Base-by-base conservation (phyloP, 2,797 vertebrate genomes). In the Oryzias dopingdopingensis region DNA sequence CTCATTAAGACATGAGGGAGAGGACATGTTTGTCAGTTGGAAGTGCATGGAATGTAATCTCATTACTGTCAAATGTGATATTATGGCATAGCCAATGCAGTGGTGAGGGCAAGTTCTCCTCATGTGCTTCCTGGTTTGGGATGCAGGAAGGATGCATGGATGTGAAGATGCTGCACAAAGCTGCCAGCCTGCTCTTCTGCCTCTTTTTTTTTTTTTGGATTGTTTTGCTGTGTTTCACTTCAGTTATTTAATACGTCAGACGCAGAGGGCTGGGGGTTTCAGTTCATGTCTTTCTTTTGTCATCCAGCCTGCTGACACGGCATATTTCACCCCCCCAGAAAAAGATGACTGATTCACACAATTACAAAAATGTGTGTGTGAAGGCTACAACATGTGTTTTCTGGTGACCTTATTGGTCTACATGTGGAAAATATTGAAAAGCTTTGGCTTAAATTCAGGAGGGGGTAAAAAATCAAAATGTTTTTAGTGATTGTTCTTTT, bases 261-360 rank as follows among this genome's bases (percentile, higher is more conserved):
- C 16, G 45, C 24, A 67, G 49, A 54, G 62, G 72, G 43, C 52
- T 62, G 60, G 74, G 50, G 76, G 59, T 59, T 52, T 63, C 65
- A 70, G 68, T 65, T 42, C 61, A 65, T 80, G 82, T 84, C 83
- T 79, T 80, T 70, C 54, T 65, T 80, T 83, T 80, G 76, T 82
- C 82, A 83, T 51, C 58, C 59, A 77, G 79, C 77, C 69, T 81
- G 86, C 86, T 89, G 86, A 88, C 83, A 68, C 60, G 0, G 23
- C 80, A 79, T 47, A 77, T 84, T 69, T 22, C 20, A 22, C 67
- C 50, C 32, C 77, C 62, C 61, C 54, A 65, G 70, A 80, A 37
- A 37, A 12, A 80, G 71, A 77, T 83, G 66, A 62, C 71, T 49
- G 65, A 65, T 80, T 76, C 69, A 75, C 81, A 83, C 79, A 68